Base-by-base conservation (phyloP, 2,113 vertebrate species). In the Urocynchramus pylzowi region DNA sequence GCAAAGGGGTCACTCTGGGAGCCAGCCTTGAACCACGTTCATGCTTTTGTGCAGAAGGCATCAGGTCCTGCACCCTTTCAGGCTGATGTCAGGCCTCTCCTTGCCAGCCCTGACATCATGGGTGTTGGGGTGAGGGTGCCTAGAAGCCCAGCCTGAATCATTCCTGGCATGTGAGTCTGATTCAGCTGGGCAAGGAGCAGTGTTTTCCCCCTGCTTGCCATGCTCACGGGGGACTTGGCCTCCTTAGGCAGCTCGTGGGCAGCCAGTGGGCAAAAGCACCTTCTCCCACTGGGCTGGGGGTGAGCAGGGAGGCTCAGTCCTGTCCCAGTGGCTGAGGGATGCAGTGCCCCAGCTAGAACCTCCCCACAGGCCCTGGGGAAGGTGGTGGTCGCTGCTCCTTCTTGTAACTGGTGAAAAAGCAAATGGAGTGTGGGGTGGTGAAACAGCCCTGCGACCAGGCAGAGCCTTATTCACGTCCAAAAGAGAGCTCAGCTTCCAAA, bases 71-170 rank as follows among this genome's bases (percentile, higher is more conserved):
- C 49, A 47, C 56, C 45, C 45, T 74, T 59, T 19, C 8, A 41
- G 85, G 50, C 27, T 13, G 13, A 47, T 71, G 35, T 44, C 61
- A 56, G 78, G 74, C 81, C n/a, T 82, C 35, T 84, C 52, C 74
- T 79, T 89, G 69, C 78, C 70, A 91, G 56, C 80, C 44, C 37
- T 39, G n/a, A 33, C 64, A 47, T 64, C 44, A 35, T 19, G 39
- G 49, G 44, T 87, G 61, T 73, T 79, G 70, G 78, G 75, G 45
- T 7, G 28, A 91, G 73, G 45, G 61, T 71, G 44, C n/a, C 2
- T 68, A 1, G 9, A 83, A 87, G 33, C 78, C 39, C 57, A 90
- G 65, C 22, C 57, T 79, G 95, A 95, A 91, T 97, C 95, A 93
- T 67, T 93, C 21, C 57, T 2, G 22, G 61, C 84, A 82, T 7